These are phyloP conservation scores for Pyralis farinalis DNA, from an alignment of 2,888 invertebrate genomes.

Conservation along the genomic window DNA sequence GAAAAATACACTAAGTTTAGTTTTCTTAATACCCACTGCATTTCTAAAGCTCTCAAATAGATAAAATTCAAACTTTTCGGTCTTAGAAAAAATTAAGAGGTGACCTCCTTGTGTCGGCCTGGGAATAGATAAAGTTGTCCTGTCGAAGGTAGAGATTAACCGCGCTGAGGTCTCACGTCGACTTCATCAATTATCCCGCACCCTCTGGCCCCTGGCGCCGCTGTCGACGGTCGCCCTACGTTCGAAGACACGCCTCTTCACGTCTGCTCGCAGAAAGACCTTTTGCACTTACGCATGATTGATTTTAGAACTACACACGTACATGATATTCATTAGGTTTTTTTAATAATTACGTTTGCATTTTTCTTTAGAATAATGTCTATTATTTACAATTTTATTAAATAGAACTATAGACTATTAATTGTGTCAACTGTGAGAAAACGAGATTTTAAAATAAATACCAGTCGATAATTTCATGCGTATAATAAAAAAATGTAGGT, in stretches of 20 bases:
- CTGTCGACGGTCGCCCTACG: slow-evolving; percentile 19
- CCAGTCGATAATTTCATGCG: too few relatives aligned
- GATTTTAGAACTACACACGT: too few relatives aligned
- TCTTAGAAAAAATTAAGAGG: slow-evolving; percentile 27
- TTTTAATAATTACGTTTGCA: too few relatives aligned
- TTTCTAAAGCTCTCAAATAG: slow-evolving; percentile 3
- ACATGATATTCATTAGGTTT: too few relatives aligned
- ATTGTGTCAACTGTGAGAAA: too few relatives aligned
- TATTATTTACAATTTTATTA: too few relatives aligned
- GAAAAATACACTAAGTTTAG: background rate
- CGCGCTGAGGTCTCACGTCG: slow-evolving; percentile 46
- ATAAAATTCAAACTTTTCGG: slow-evolving; percentile 14
- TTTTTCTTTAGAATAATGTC: too few relatives aligned
- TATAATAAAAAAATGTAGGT: too few relatives aligned
- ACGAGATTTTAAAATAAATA: too few relatives aligned
- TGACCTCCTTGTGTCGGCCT: slow-evolving; percentile 31
- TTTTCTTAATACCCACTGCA: background rate
- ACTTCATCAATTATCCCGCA: slow-evolving; percentile 64
- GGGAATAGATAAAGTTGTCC: slow-evolving; percentile 48
- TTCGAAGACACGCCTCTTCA: slow-evolving; percentile 32
- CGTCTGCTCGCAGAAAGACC: slow-evolving; percentile 23
- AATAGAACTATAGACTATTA: too few relatives aligned
- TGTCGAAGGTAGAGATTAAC: slow-evolving; percentile 55
- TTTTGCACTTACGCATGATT: slow-evolving; percentile 18
- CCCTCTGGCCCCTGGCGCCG: slow-evolving; percentile 19